phyloP scores from a whole-genome alignment of 1,140 invertebrate species.

The Pogonus chalceus region DNA sequence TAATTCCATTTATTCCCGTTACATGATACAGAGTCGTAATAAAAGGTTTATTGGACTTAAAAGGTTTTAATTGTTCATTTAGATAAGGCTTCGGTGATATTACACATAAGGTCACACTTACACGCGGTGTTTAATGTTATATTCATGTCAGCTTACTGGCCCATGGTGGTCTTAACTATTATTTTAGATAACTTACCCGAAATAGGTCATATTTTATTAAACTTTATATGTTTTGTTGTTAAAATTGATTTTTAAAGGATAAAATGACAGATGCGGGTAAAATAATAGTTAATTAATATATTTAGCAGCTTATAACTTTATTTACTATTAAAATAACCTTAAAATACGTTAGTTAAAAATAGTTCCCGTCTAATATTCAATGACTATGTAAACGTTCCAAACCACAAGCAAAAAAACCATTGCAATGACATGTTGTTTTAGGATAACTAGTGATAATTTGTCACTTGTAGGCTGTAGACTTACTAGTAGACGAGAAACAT shows the following conservation, averaged over 20 bases:
- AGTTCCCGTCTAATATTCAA: too few relatives aligned
- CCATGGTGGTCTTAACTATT: background rate
- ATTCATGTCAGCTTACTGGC: background rate
- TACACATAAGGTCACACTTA: background rate
- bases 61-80: background rate
- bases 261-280: too few relatives aligned
- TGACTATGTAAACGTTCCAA: background rate
- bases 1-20: too few relatives aligned
- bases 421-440: background rate
- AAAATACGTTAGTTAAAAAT: too few relatives aligned
- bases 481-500: background rate
- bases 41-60: background rate
- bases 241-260: too few relatives aligned
- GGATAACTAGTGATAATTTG: background rate
- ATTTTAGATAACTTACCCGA: background rate
- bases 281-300: too few relatives aligned
- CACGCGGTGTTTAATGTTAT: background rate
- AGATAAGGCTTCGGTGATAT: background rate
- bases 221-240: too few relatives aligned
- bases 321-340: too few relatives aligned
- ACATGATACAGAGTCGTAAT: background rate
- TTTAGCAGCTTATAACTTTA: too few relatives aligned
- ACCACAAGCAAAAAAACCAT: background rate
- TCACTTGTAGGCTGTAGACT: background rate
- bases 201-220: too few relatives aligned